Evolutionary conservation across 53 echinoderm and acorn worm species (phyloP), one percentile per base, ranked within the genome.

Genomic region (Echinarachnius parma): DNA sequence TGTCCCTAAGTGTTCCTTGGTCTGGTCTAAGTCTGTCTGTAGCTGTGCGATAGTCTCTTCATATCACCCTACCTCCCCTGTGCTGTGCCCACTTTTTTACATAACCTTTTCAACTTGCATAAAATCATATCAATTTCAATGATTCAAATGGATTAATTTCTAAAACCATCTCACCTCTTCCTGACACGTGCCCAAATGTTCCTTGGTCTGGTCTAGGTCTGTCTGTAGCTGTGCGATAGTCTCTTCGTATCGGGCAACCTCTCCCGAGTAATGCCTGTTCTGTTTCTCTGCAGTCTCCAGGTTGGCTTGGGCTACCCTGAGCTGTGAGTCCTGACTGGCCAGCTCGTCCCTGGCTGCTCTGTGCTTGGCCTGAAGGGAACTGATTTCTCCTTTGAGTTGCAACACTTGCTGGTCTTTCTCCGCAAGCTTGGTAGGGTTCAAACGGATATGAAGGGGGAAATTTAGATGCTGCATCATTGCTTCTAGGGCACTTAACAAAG

Each of bases 111-210:
- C 95, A 4, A 94, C 46, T 45, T 10, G 10, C 10, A 45, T 45
- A 16, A 11, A 10, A 16, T 45, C 10, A 45, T 45, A 11, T 10
- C 10, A 45, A 16, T 11, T 45, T 45, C 10, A 45, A 11, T 45
- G 46, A 45, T 16, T 45, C 46, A 45, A 45, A 45, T 16, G 16
- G 10, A 45, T 16, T 45, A 16, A 45, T 16, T n/a, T n/a, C n/a
- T n/a, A n/a, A n/a, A n/a, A n/a, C n/a, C n/a, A n/a, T n/a, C n/a
- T 31, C 31, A 94, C 95, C 84, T 94, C 87, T 30, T 77, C 76
- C 4, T 90, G 84, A 22, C 58, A 78, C 1, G 71, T 80, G 21
- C 80, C 39, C 5, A 86, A 61, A 8, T 87, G 75, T 8, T 94
- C 90, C 70, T 90, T 81, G 54, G 75, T 82, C 8, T 81, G 84